phyloP scores from a whole-genome alignment of 2,797 vertebrate species.

The Enteromius viviparus region DNA sequence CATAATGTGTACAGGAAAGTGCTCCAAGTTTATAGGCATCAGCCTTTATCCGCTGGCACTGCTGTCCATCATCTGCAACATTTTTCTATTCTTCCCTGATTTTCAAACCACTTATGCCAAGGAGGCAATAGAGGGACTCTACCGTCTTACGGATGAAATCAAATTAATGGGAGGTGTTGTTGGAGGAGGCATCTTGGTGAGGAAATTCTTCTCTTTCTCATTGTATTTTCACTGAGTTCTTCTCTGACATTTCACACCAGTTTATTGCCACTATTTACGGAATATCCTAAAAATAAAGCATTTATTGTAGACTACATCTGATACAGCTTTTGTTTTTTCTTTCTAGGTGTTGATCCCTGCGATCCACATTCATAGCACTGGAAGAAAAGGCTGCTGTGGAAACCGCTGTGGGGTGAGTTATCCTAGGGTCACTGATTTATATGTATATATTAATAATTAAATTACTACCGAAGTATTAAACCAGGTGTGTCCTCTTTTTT shows the following conservation, averaged over 20 bases:
- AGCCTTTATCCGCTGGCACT: constrained; percentile 71
- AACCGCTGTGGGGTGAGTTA: constrained; percentile 80
- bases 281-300: background rate
- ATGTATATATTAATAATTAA: background rate
- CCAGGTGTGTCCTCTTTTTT: background rate
- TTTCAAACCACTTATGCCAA: constrained; percentile 40
- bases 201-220: background rate
- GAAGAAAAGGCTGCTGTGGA: constrained; percentile 72
- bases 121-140: fast-evolving
- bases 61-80: constrained; percentile 73
- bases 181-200: constrained; percentile 78
- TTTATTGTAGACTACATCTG: background rate
- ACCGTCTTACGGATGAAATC: constrained; percentile 69
- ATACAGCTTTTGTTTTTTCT: background rate
- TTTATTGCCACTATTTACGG: background rate
- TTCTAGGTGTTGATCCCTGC: constrained; percentile 75
- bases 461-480: background rate
- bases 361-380: constrained; percentile 79
- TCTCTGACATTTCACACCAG: background rate
- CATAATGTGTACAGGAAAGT: constrained; percentile 76
- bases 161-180: constrained; percentile 76
- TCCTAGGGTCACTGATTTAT: too few species aligned
- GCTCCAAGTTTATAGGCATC: constrained; percentile 72
- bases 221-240: background rate
- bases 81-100: constrained; percentile 78